These are phyloP conservation scores for Drosophila setosimentum DNA, from an alignment of 2,888 invertebrate genomes.

Conservation along the genomic window DNA sequence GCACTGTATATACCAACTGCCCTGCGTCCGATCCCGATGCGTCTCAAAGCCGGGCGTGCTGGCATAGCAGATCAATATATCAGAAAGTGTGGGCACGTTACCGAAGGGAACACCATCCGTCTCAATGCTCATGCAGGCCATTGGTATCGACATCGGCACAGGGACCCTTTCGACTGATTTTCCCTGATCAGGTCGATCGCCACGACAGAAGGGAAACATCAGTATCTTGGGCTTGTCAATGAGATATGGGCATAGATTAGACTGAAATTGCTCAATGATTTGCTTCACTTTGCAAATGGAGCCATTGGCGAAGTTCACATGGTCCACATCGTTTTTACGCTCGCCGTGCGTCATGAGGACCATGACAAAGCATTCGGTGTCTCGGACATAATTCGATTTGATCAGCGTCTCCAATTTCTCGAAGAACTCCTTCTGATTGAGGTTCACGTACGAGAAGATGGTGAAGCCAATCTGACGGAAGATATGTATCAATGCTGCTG, in stretches of 20 bases:
- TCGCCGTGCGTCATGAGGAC: conserved; percentile 90
- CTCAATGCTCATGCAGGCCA: conserved; percentile 51
- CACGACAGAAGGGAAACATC: conserved; percentile 90
- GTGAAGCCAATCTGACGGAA: conserved; percentile 88
- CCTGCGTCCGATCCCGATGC: conserved; percentile 87
- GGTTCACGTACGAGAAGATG: conserved; percentile 77
- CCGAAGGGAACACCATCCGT: conserved; percentile 16
- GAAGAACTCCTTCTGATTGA: conserved; percentile 84
- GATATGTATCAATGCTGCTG: conserved; percentile 87
- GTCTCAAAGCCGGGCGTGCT: conserved; percentile 87
- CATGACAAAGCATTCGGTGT: conserved; percentile 88
- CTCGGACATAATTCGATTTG: conserved; percentile 84
- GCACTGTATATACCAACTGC: conserved; percentile 90
- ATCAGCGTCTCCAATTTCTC: conserved; percentile 85
- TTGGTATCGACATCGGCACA: background rate
- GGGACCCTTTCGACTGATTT: conserved; percentile 4
- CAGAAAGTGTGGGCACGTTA: conserved; percentile 85
- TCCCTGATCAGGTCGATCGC: conserved; percentile 82
- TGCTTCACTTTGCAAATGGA: conserved; percentile 86
- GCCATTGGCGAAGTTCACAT: conserved; percentile 88
- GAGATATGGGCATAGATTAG: conserved; percentile 86
- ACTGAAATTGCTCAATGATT: conserved; percentile 88
- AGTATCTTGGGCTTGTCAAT: conserved; percentile 89
- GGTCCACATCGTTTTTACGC: conserved; percentile 85
- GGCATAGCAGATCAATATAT: conserved; percentile 89